Evolutionary conservation across 2,113 vertebrate genomes (phyloP).

Genomic region (Myocastor coypus): DNA sequence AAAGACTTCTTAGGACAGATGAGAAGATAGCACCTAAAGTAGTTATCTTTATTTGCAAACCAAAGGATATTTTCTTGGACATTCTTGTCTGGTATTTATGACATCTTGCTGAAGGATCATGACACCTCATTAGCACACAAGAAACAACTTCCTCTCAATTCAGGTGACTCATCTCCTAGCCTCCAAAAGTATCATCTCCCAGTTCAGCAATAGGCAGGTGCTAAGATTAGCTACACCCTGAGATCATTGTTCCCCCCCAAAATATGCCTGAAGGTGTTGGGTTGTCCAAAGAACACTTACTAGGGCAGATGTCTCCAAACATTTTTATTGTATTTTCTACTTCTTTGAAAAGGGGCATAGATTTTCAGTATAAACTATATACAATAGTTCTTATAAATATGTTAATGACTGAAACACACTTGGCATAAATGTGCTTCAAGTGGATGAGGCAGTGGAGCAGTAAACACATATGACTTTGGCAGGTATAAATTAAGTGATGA

Average conservation of each 20-base stretch:
- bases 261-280: background rate
- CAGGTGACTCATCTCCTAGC: background rate
- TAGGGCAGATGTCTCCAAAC: background rate
- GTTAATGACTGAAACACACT: background rate
- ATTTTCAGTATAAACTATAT: background rate
- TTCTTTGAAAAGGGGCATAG: background rate
- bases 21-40: background rate
- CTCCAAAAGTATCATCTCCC: background rate
- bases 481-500: background rate
- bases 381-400: background rate
- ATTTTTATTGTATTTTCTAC: background rate
- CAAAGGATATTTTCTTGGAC: background rate
- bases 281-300: background rate
- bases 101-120: background rate
- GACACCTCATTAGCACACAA: background rate
- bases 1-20: background rate
- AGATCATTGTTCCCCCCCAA: background rate
- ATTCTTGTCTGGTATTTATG: background rate
- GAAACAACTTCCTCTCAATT: background rate
- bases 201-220: background rate
- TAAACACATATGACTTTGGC: background rate
- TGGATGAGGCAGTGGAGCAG: background rate
- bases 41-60: constrained; percentile 19
- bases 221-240: background rate
- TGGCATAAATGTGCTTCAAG: background rate